Evolutionary conservation across 2,888 invertebrate genomes (phyloP), one percentile per base, ranked within the genome.

Genomic region (Plebejus melissa): DNA sequence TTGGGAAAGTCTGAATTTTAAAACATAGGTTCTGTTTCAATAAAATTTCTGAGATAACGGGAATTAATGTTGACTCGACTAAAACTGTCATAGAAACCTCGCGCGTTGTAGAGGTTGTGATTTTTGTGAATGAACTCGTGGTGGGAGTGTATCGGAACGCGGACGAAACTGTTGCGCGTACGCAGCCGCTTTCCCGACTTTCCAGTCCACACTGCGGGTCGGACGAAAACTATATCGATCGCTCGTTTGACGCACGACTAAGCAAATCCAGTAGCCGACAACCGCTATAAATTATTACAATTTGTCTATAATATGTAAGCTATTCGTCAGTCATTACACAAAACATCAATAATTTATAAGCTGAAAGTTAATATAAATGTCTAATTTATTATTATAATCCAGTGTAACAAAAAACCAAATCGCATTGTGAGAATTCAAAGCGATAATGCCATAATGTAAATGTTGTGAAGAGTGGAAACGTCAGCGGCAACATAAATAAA

Each of bases 131-230:
- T 86, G 86, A 82, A 80, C 80, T 79, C 82, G 83, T 82, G 85
- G 83, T 83, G 80, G 82, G 81, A 82, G 84, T 83, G 83, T 84
- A 83, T 83, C 82, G 88, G 89, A 90, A 89, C 89, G 90, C 89
- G 89, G 87, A 88, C 86, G 85, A 84, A 82, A 78, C 80, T 80
- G 79, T 79, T 81, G 80, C 80, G 84, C 84, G 86, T 83, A 84
- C 82, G 84, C 82, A 81, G 80, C 75, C 81, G 82, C 90, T 90
- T 90, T 91, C 89, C 90, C 90, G 88, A 89, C 89, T 90, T 91
- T 90, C 89, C 89, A 86, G 84, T 81, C 80, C 80, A 78, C 80
- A 80, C 82, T 83, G 84, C 82, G 82, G 81, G 83, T 80, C 79
- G 81, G 76, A 74, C 76, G 77, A 76, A 75, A 74, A 77, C 76